phyloP scores from a whole-genome alignment of 2,113 vertebrate genomes.

The Campylomormyrus numenius region DNA sequence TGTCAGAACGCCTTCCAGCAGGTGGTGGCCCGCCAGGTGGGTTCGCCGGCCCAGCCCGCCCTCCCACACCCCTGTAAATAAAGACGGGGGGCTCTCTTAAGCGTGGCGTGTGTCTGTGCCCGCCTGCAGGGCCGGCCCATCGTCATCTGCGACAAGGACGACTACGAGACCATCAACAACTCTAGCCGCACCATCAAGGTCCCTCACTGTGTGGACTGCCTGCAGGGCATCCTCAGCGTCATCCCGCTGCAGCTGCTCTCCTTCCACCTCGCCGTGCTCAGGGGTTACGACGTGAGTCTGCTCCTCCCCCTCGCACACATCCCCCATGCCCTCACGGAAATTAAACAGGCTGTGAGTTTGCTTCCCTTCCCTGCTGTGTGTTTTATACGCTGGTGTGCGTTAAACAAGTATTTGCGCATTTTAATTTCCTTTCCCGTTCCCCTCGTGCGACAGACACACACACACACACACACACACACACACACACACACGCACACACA shows the following conservation, averaged over 20 bases:
- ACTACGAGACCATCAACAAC: constrained; percentile 87
- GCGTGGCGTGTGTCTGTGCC: background rate
- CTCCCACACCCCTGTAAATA: background rate
- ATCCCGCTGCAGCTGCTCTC: constrained; percentile 94
- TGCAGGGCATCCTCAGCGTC: constrained; percentile 92
- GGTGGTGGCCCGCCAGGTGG: constrained; percentile 85
- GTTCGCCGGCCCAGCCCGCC: background rate
- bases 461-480: too few relatives aligned
- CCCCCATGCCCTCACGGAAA: background rate
- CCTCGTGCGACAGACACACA: too few relatives aligned
- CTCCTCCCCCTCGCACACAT: background rate
- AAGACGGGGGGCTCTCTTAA: background rate
- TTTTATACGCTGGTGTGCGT: background rate
- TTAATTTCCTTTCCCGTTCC: background rate
- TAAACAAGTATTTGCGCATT: background rate
- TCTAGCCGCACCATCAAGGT: constrained; percentile 88
- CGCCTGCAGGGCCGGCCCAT: constrained; percentile 80
- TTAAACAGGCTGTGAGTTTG: background rate
- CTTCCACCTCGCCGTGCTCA: constrained; percentile 91
- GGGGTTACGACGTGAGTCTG: constrained; percentile 85
- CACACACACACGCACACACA: too few relatives aligned
- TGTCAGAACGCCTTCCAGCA: constrained; percentile 97
- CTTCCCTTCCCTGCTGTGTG: background rate
- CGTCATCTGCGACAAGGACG: constrained; percentile 90
- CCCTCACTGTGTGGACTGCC: constrained; percentile 90